These are phyloP conservation scores for Andrena fulva DNA, from an alignment of 2,888 invertebrate species.

Conservation along the genomic window DNA sequence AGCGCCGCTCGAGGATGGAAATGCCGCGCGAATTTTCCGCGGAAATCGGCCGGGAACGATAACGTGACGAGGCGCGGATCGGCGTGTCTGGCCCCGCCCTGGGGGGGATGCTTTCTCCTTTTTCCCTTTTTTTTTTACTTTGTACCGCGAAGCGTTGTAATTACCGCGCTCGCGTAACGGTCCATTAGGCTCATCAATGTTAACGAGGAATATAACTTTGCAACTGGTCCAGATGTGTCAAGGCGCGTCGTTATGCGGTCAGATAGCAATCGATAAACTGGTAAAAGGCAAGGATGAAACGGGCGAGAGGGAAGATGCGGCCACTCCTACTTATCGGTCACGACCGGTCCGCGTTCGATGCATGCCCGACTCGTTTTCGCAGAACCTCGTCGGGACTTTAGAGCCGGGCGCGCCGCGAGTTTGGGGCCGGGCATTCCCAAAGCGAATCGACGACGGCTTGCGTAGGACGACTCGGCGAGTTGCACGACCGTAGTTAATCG, in stretches of 20 bases:
- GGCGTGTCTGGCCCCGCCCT: background rate
- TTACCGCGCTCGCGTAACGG: constrained; percentile 62
- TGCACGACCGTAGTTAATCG: background rate
- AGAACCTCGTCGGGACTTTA: background rate
- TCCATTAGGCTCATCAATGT: constrained; percentile 52
- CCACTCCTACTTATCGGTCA: constrained; percentile 50
- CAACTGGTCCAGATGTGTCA: constrained; percentile 66
- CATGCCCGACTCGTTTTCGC: background rate
- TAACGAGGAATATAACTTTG: constrained; percentile 49
- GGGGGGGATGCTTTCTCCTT: background rate
- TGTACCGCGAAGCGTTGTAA: constrained; percentile 29
- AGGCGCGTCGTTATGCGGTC: constrained; percentile 52
- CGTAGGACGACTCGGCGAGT: background rate
- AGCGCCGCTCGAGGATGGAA: too few relatives aligned
- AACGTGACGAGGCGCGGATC: background rate
- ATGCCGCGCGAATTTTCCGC: too few relatives aligned
- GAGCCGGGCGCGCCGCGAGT: background rate
- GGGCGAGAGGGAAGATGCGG: constrained; percentile 37
- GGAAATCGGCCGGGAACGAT: too few relatives aligned
- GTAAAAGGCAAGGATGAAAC: constrained; percentile 46
- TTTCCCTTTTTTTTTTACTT: background rate
- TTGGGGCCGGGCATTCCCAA: background rate
- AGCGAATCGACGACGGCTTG: background rate
- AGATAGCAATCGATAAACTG: constrained; percentile 67
- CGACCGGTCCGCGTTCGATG: constrained; percentile 25